Evolutionary conservation across 2,888 invertebrate genomes (phyloP), one percentile per base, ranked within the genome.

Genomic region (Chalcosyrphus nemorum): DNA sequence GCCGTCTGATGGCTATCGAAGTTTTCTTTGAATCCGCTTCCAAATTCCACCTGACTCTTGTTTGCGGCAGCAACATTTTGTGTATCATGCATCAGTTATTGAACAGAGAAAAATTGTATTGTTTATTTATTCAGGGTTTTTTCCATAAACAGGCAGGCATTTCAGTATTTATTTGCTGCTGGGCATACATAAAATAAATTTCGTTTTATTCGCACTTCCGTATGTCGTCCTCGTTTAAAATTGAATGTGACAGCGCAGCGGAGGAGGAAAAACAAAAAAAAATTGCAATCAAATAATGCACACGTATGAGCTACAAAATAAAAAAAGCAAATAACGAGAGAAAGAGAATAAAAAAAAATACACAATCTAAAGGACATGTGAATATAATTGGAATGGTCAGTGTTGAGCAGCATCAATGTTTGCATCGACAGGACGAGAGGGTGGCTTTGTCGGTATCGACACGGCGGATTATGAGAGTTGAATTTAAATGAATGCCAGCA

Each of bases 321-420:
- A 38, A 65, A 50, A 21, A 24, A n/a, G 15, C 32, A 35, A 13
- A 32, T 6, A 11, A 13, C 3, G 0, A 27, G 29, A 1, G 32
- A 11, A 47, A 13, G 2, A 6, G 4, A 35, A 29, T 11, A 13
- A 45, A 15, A 13, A 21, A 56, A 29, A 29, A 11, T 11, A 15
- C 27, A 24, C 4, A 4, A 4, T 24, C 24, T 24, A 32, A 32
- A 45, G 70, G 70, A 70, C 70, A 57, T 57, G 24, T 13, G 35
- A 41, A 35, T 24, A 35, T 70, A 57, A 70, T 70, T 45, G 57
- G 35, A 70, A 21, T 32, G 45, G 45, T 63, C 47, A 63, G 32
- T 19, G 17, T 17, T 15, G n/a, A 15, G 21, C 27, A 43, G 27
- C n/a, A n/a, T n/a, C n/a, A n/a, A n/a, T 6, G 6, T 59, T 27